Conservation (phyloP, 1,140 invertebrate species). For the Drosophila tropicalis region DNA sequence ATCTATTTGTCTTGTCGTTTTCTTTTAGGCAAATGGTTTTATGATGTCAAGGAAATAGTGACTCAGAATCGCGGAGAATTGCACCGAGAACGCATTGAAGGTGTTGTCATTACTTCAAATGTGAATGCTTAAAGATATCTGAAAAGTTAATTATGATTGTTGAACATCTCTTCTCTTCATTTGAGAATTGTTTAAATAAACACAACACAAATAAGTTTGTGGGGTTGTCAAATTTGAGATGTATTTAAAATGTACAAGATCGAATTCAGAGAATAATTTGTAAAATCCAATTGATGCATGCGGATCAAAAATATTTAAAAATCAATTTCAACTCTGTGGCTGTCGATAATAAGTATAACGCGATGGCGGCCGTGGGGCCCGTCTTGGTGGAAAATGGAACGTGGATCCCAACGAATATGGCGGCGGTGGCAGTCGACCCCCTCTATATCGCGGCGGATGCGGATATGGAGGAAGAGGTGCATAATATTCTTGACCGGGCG, state of each 20-base stretch:
- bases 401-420: conserved; percentile 10
- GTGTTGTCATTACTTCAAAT: conserved; percentile 24
- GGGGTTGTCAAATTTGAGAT: not conserved
- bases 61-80: conserved; percentile 84
- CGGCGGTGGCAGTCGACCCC: conserved; percentile 17
- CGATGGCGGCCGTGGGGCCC: conserved; percentile 19
- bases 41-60: conserved; percentile 84
- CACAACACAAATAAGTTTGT: not conserved
- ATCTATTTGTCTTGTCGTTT: not conserved
- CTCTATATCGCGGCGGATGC: conserved; percentile 25
- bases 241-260: not conserved
- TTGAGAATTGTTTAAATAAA: not conserved
- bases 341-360: conserved; percentile 41
- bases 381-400: conserved; percentile 4
- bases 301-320: not conserved
- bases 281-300: not conserved
- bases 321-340: conserved; percentile 27
- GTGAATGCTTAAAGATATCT: not conserved
- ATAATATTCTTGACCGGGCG: conserved; percentile 28
- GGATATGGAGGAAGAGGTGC: conserved; percentile 22
- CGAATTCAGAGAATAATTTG: not conserved
- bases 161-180: not conserved
- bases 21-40: conserved; percentile 84
- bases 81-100: conserved; percentile 64
- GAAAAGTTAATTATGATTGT: conserved; percentile 51